Evolutionary conservation across 2,797 vertebrate genomes (phyloP), one percentile per base, ranked within the genome.

Genomic region (Eulemur mongoz): DNA sequence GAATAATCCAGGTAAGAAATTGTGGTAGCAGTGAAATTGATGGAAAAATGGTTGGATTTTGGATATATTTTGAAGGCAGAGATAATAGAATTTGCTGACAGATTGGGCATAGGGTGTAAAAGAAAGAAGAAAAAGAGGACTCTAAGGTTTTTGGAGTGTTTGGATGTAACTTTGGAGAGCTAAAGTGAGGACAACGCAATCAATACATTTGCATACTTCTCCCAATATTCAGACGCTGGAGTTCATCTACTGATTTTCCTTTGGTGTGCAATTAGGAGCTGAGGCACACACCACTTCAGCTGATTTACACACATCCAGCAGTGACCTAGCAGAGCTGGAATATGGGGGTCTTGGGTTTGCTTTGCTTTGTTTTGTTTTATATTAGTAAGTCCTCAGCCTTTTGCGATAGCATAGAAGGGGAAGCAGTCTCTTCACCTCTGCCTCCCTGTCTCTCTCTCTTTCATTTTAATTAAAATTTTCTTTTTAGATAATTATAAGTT

Each of bases 321-420:
- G 7, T 75, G 69, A 86, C 12, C 5, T 5, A 70, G 1, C 20
- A 70, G 5, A 89, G 5, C 27, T 96, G 90, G 79, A 88, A 50
- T 79, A 89, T 94, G 93, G 65, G 35, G 86, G 50, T 63, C 97
- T 96, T 40, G 15, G 70, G 3, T 40, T 94, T 84, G 45, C 7
- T 81, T 92, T 65, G 38, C 57, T 93, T 81, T 75, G 45, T 87
- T 95, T 93, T 65, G 32, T 57, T 69, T 72, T 52, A 20, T 40
- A 83, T 27, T 72, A 69, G 88, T 17, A 83, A 80, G 86, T 91
- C 52, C 57, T 57, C 65, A 81, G 88, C 32, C 40, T 91, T 95
- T 72, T 93, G 70, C 18, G 8, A 82, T 59, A 95, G 17, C 76
- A 96, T 96, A 94, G 38, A 97, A 97, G 35, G 79, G 96, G 86